phyloP scores from a whole-genome alignment of 1,140 invertebrate genomes.

The Euborellia annulipes region DNA sequence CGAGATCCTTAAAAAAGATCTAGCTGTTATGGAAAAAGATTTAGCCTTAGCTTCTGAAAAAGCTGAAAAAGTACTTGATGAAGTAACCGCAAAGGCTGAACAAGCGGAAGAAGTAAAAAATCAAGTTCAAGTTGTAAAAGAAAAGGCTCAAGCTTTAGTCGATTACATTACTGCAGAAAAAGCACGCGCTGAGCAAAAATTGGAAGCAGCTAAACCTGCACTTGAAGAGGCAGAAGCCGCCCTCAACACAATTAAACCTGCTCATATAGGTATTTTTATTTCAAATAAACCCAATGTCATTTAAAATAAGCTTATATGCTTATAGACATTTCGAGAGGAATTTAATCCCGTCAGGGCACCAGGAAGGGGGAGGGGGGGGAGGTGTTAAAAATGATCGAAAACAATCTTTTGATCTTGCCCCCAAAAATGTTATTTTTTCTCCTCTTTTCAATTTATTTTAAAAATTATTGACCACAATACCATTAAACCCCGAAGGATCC shows the following conservation, averaged over 20 bases:
- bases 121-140: slow-evolving; percentile 87
- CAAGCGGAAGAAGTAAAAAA: slow-evolving; percentile 92
- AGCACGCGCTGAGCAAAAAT: slow-evolving; percentile 72
- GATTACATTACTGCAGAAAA: slow-evolving; percentile 84
- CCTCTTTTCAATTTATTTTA: too few relatives aligned
- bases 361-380: too few relatives aligned
- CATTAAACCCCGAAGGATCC: too few relatives aligned
- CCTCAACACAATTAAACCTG: slow-evolving; percentile 90
- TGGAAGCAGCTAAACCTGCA: slow-evolving; percentile 81
- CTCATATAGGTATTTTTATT: slow-evolving; percentile 59
- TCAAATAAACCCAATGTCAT: too few relatives aligned
- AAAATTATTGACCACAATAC: too few relatives aligned
- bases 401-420: too few relatives aligned
- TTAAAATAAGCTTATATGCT: too few relatives aligned
- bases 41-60: slow-evolving; percentile 30
- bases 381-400: too few relatives aligned
- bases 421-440: too few relatives aligned
- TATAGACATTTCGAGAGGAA: too few relatives aligned
- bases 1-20: slow-evolving; percentile 74
- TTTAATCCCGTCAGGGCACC: too few relatives aligned
- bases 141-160: slow-evolving; percentile 84
- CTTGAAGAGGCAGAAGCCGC: slow-evolving; percentile 88
- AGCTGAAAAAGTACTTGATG: slow-evolving; percentile 41
- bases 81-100: slow-evolving; percentile 80
- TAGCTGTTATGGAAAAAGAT: slow-evolving; percentile 88